These are phyloP conservation scores for Phoeniculus purpureus DNA, from an alignment of 2,797 vertebrate genomes.

Conservation along the genomic window DNA sequence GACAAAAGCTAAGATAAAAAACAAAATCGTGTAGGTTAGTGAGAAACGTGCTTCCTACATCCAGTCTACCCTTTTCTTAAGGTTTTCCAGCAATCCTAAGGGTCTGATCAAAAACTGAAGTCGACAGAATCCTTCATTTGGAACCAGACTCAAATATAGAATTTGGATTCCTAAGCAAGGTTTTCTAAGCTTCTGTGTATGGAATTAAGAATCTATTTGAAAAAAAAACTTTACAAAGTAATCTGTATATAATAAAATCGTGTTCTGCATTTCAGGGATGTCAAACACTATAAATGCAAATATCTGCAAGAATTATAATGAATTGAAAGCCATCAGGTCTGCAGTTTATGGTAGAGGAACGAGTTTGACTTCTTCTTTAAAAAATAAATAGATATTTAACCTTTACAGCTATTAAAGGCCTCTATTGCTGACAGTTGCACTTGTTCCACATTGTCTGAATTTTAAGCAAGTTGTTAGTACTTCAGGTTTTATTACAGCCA, in stretches of 20 bases:
- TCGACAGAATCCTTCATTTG: neutral
- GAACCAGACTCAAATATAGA: neutral
- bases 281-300: conserved; percentile 30
- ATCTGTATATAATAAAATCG: conserved; percentile 11
- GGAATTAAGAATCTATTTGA: neutral
- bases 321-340: conserved; percentile 25
- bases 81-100: neutral
- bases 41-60: neutral
- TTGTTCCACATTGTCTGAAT: conserved; percentile 62
- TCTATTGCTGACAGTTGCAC: conserved; percentile 64
- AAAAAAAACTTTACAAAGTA: neutral
- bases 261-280: neutral
- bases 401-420: conserved; percentile 66
- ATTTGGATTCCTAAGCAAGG: neutral
- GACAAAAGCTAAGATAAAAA: neutral
- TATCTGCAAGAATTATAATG: conserved; percentile 37
- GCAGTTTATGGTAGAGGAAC: conserved; percentile 25
- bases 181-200: neutral
- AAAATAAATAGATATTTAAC: conserved; percentile 75
- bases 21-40: neutral
- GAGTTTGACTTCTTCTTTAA: conserved; percentile 63
- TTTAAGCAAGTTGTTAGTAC: conserved; percentile 61
- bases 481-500: conserved; percentile 59
- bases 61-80: neutral
- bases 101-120: neutral